phyloP scores from a whole-genome alignment of 2,113 vertebrate species.

The Hippocampus abdominalis region DNA sequence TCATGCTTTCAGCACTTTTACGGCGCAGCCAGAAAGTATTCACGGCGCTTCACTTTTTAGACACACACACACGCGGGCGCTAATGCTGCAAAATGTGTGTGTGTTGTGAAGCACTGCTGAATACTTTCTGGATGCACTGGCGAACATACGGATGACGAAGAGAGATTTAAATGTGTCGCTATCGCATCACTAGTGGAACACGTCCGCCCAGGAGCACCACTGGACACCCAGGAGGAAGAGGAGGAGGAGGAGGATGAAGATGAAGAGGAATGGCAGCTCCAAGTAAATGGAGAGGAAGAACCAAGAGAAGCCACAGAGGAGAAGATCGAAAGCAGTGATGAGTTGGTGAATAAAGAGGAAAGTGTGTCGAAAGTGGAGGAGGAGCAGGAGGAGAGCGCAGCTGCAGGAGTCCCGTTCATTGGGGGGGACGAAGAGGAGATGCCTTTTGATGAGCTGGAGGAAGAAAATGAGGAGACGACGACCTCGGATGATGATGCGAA shows the following conservation, averaged over 20 bases:
- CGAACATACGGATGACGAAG: background rate
- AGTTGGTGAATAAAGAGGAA: background rate
- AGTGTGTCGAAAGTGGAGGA: background rate
- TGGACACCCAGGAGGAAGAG: slow-evolving; percentile 11
- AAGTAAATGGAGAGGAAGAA: background rate
- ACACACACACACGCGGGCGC: too few species aligned
- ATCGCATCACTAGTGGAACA: slow-evolving; percentile 48
- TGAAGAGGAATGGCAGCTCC: slow-evolving; percentile 4
- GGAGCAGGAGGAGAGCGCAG: background rate
- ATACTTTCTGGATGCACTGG: background rate
- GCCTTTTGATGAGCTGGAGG: background rate
- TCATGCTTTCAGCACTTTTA: slow-evolving; percentile 1
- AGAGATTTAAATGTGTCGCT: slow-evolving; percentile 42
- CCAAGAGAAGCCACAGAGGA: slow-evolving; percentile 4
- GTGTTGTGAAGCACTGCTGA: background rate
- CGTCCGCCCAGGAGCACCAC: slow-evolving; percentile 10
- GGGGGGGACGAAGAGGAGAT: background rate
- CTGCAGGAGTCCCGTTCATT: background rate
- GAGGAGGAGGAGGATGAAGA: slow-evolving; percentile 9
- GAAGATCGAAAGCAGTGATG: background rate
- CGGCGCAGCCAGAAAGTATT: background rate
- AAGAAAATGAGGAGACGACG: background rate
- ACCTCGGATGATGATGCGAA: background rate
- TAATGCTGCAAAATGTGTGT: too few species aligned
- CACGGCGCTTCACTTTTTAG: background rate